These are phyloP conservation scores for Acrossocheilus fasciatus DNA, from an alignment of 2,797 vertebrate genomes.

Conservation along the genomic window DNA sequence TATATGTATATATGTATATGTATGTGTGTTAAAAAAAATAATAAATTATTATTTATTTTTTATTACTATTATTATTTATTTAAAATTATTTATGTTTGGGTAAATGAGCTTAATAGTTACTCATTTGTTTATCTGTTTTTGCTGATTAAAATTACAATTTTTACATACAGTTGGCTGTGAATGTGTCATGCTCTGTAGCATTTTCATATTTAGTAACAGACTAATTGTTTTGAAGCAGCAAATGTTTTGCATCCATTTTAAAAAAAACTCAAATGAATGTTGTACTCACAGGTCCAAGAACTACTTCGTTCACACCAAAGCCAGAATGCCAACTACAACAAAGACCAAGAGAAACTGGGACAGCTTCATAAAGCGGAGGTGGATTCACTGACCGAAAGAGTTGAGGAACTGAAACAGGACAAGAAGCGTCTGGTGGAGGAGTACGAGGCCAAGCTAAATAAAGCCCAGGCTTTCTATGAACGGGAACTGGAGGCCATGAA, in stretches of 20 bases:
- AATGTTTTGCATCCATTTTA: not conserved
- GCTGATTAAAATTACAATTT: not conserved
- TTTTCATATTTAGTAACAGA: not conserved
- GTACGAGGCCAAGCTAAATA: conserved; percentile 93
- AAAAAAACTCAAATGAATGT: not conserved
- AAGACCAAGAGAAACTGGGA: conserved; percentile 91
- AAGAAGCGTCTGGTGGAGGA: conserved; percentile 94
- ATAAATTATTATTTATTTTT: too few relatives aligned
- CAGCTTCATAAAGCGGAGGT: conserved; percentile 89
- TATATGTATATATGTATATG: too few relatives aligned
- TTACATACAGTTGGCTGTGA: not conserved
- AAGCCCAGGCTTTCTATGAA: conserved; percentile 96
- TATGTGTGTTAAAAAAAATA: too few relatives aligned
- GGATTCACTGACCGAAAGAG: conserved; percentile 86
- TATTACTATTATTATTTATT: too few relatives aligned
- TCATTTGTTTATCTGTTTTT: not conserved
- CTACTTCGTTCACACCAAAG: conserved; percentile 91
- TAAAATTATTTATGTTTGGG: not conserved
- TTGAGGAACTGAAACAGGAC: conserved; percentile 91
- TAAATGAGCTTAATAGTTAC: not conserved
- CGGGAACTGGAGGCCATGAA: conserved; percentile 96
- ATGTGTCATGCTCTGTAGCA: not conserved
- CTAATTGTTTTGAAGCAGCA: not conserved
- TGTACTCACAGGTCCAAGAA: conserved; percentile 82
- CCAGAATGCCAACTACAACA: conserved; percentile 88